Evolutionary conservation across 2,113 vertebrate species (phyloP).

Genomic region (Rhabdornis inornatus): DNA sequence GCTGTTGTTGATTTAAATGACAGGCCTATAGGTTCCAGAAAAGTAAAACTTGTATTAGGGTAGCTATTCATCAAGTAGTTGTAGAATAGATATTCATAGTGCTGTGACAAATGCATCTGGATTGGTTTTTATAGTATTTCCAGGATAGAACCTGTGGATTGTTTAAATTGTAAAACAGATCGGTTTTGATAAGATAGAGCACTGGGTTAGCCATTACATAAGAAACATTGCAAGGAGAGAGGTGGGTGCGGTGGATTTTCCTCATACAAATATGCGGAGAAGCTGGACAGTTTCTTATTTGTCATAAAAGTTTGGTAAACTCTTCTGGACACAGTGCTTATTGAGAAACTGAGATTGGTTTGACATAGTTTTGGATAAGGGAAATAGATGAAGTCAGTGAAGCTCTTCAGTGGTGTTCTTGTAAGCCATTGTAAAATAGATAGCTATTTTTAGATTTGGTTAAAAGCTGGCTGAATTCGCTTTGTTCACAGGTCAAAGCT

Average conservation of each 20-base stretch:
- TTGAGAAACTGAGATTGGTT: conserved; percentile 70
- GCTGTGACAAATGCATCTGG: conserved; percentile 78
- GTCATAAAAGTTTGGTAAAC: conserved; percentile 53
- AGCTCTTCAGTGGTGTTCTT: conserved; percentile 67
- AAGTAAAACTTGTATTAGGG: conserved; percentile 95
- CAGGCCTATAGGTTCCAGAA: conserved; percentile 94
- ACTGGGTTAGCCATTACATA: conserved; percentile 67
- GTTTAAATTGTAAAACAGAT: conserved; percentile 69
- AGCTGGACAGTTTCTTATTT: conserved; percentile 52
- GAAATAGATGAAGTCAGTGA: conserved; percentile 67
- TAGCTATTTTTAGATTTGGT: conserved; percentile 74
- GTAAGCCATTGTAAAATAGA: conserved; percentile 76
- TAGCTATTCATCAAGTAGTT: conserved; percentile 74
- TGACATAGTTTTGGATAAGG: conserved; percentile 64
- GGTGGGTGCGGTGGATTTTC: conserved; percentile 50
- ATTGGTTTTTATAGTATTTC: conserved; percentile 79
- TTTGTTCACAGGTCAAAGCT: conserved; percentile 80
- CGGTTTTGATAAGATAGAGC: conserved; percentile 69
- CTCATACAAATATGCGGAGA: conserved; percentile 44
- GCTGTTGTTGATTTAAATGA: conserved; percentile 98
- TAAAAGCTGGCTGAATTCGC: conserved; percentile 75
- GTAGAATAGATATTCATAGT: conserved; percentile 75
- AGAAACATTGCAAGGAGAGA: conserved; percentile 47
- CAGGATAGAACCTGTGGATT: conserved; percentile 76
- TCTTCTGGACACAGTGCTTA: conserved; percentile 65